Percentiles rank a stretch among this genome's conserved stretches.
Evolutionary conservation across 2,888 invertebrate species (phyloP).

Genomic region (Helleia helle): DNA sequence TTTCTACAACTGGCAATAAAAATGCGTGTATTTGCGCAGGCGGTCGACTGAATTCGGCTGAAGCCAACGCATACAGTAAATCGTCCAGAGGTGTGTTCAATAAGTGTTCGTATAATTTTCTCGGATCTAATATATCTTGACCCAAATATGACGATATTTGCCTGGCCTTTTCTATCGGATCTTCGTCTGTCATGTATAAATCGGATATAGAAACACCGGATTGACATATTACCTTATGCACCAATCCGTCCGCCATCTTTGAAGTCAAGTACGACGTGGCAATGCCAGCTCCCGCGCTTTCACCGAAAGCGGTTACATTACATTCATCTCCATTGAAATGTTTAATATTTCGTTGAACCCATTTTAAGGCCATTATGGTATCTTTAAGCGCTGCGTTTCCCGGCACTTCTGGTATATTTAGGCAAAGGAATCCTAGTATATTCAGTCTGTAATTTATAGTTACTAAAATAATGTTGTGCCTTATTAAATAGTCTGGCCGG

Average conservation of each 20-base stretch:
- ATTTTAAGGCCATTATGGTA: slow-evolving; percentile 43
- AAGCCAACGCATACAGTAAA: slow-evolving; percentile 34
- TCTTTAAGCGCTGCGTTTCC: slow-evolving; percentile 59
- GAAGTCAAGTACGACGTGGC: slow-evolving; percentile 37
- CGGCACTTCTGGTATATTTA: slow-evolving; percentile 48
- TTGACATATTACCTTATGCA: slow-evolving; percentile 43
- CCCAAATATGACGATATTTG: slow-evolving; percentile 37
- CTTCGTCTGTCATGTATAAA: slow-evolving; percentile 39
- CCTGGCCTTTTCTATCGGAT: slow-evolving; percentile 39
- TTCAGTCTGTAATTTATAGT: slow-evolving; percentile 54
- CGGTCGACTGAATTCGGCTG: slow-evolving; percentile 33
- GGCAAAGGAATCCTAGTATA: slow-evolving; percentile 49
- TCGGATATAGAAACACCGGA: slow-evolving; percentile 47
- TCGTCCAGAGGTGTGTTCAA: slow-evolving; percentile 35
- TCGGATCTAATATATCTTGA: slow-evolving; percentile 28
- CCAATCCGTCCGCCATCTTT: slow-evolving; percentile 41
- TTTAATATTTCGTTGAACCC: slow-evolving; percentile 48
- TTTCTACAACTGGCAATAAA: slow-evolving; percentile 47
- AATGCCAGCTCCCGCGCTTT: slow-evolving; percentile 49
- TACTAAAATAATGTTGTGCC: slow-evolving; percentile 47
- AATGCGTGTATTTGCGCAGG: slow-evolving; percentile 31
- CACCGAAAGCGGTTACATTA: slow-evolving; percentile 50
- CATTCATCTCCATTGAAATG: slow-evolving; percentile 44
- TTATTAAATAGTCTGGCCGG: slow-evolving; percentile 47
- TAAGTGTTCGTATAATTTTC: slow-evolving; percentile 36